These are phyloP conservation scores for Sciurus niger DNA, from an alignment of 2,113 vertebrate species.

Conservation along the genomic window DNA sequence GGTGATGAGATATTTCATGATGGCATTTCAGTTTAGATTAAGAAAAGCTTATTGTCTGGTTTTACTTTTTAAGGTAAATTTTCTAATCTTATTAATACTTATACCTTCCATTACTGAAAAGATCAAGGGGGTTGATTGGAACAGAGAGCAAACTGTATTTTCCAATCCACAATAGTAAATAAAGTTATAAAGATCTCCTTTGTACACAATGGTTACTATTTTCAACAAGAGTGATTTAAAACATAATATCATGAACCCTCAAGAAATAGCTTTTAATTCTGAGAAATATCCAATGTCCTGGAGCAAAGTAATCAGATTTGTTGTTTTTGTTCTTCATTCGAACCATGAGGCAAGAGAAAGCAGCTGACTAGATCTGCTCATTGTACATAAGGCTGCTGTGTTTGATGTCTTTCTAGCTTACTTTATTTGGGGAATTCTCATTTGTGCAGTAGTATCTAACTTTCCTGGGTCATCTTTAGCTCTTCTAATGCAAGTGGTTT, in stretches of 20 bases:
- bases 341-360: conserved; percentile 30
- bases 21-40: conserved; percentile 35
- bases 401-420: conserved; percentile 7
- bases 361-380: background rate
- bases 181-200: background rate
- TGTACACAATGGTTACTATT: background rate
- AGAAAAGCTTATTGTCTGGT: conserved; percentile 22
- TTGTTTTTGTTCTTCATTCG: conserved; percentile 27
- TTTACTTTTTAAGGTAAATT: background rate
- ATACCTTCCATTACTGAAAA: background rate
- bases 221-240: background rate
- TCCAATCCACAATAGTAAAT: background rate
- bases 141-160: background rate
- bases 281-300: background rate
- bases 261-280: conserved; percentile 62
- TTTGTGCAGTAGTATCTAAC: background rate
- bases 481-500: conserved; percentile 6
- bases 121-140: background rate
- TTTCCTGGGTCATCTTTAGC: background rate
- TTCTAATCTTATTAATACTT: conserved; percentile 6
- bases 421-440: background rate
- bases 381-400: background rate
- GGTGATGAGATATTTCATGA: background rate
- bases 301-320: conserved; percentile 49
- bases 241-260: background rate